Percentiles rank a stretch among this genome's conserved stretches.
Evolutionary conservation across 2,797 vertebrate species (phyloP).

Genomic region (Eleutherodactylus coqui): DNA sequence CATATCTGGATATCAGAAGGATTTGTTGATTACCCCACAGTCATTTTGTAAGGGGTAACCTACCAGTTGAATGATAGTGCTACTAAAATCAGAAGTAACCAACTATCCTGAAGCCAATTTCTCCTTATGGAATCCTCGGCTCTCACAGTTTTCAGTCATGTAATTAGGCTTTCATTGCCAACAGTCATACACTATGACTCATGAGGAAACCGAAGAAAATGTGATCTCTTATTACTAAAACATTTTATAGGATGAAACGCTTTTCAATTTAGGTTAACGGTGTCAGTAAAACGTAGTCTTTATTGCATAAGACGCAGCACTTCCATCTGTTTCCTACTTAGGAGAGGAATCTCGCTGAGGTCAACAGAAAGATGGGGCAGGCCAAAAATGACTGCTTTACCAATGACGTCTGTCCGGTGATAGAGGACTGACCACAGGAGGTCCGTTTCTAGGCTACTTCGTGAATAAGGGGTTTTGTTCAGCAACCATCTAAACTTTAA

Average conservation of each 20-base stretch:
- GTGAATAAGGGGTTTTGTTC: not conserved
- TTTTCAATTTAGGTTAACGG: not conserved
- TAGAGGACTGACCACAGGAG: not conserved
- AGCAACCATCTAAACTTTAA: not conserved
- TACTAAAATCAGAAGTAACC: not conserved
- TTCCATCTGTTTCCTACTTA: slow-evolving; percentile 27
- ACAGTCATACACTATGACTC: not conserved
- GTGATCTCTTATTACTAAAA: not conserved
- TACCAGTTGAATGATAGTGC: not conserved
- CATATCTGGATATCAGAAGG: not conserved
- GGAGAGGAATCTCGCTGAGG: not conserved
- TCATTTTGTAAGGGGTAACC: not conserved
- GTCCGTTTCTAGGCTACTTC: not conserved
- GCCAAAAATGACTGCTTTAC: not conserved
- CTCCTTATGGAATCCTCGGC: not conserved
- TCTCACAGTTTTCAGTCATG: not conserved
- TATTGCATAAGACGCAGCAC: slow-evolving; percentile 21
- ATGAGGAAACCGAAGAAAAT: no score
- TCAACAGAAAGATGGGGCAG: slow-evolving; percentile 15
- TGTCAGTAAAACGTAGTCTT: not conserved
- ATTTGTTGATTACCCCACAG: not conserved
- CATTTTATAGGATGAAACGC: not conserved
- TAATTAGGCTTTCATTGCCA: not conserved
- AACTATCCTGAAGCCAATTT: not conserved
- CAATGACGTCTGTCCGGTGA: not conserved